A percentile compares a stretch with the other conserved stretches of the same genome.
phyloP scores from a whole-genome alignment of 2,888 invertebrate species.

The Koerneria pararmatus region DNA sequence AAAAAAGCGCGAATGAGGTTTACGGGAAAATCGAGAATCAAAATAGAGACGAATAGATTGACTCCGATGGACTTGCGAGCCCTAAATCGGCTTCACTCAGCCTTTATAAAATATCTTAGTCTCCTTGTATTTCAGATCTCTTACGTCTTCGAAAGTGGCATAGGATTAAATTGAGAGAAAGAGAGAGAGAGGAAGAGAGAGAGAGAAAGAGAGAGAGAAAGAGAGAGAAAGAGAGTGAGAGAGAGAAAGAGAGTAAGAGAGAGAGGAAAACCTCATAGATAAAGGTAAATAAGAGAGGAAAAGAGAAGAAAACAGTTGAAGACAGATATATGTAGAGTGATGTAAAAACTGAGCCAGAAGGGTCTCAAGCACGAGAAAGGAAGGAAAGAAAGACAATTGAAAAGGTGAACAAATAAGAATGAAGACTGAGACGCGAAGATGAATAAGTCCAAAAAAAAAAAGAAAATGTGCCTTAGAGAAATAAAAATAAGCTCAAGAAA shows the following conservation, averaged over 20 bases:
- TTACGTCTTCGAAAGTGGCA: not conserved
- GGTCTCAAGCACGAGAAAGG: too few relatives aligned
- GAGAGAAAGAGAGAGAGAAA: slow-evolving; percentile 14
- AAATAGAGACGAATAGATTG: too few relatives aligned
- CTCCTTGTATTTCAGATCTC: not conserved
- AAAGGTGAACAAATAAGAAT: too few relatives aligned
- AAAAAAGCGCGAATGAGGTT: too few relatives aligned
- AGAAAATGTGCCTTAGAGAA: not conserved
- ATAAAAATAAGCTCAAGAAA: not conserved
- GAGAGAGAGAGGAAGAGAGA: not conserved
- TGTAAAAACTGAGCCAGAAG: too few relatives aligned
- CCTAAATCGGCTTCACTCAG: too few relatives aligned
- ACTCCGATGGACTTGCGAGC: too few relatives aligned
- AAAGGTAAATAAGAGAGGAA: not conserved
- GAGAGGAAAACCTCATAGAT: not conserved
- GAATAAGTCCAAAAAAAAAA: too few relatives aligned
- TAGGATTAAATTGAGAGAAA: not conserved
- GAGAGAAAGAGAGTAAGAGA: not conserved
- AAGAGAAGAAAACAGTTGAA: not conserved
- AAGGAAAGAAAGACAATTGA: too few relatives aligned
- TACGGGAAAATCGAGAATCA: too few relatives aligned
- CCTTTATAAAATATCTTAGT: not conserved
- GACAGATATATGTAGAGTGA: not conserved
- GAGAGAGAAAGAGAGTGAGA: not conserved
- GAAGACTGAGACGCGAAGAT: too few relatives aligned